phyloP scores from a whole-genome alignment of 92 coral and sea anemone species.

The Bergia sp. region DNA sequence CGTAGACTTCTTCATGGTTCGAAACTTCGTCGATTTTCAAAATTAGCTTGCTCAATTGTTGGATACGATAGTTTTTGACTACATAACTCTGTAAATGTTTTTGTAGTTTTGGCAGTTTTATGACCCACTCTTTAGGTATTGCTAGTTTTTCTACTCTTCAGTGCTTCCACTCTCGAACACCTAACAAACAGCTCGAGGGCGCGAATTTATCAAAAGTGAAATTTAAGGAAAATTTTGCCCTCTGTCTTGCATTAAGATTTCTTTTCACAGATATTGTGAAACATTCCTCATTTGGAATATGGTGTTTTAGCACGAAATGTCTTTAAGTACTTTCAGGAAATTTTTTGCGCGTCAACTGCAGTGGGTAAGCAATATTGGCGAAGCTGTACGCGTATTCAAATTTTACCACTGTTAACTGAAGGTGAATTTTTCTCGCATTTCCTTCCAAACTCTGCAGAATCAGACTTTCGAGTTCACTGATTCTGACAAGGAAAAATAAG shows the following conservation, averaged over 20 bases:
- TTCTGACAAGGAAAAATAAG: neutral
- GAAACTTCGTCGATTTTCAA: neutral
- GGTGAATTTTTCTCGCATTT: slow-evolving; percentile 26
- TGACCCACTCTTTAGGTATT: slow-evolving; percentile 21
- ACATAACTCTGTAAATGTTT: neutral
- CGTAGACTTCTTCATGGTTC: neutral
- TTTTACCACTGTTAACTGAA: slow-evolving; percentile 22
- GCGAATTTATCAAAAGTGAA: slow-evolving; percentile 34
- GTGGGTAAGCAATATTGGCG: neutral
- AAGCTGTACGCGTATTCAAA: neutral
- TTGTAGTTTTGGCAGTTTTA: slow-evolving; percentile 33
- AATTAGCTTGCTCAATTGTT: neutral
- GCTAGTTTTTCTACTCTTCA: slow-evolving; percentile 43
- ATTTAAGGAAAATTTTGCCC: neutral
- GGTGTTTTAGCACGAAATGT: neutral
- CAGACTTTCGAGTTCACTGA: neutral
- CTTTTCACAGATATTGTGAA: neutral
- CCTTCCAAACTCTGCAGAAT: neutral
- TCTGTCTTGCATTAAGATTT: neutral
- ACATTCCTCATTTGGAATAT: neutral
- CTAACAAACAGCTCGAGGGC: slow-evolving; percentile 39
- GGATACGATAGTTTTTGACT: neutral
- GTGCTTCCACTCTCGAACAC: slow-evolving; percentile 21
- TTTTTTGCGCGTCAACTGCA: slow-evolving; percentile 4
- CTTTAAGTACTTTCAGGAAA: neutral